A percentile compares a stretch with the other conserved stretches of the same genome.
These are phyloP conservation scores for Xiphias gladius DNA, from an alignment of 2,113 vertebrate species.

Conservation along the genomic window DNA sequence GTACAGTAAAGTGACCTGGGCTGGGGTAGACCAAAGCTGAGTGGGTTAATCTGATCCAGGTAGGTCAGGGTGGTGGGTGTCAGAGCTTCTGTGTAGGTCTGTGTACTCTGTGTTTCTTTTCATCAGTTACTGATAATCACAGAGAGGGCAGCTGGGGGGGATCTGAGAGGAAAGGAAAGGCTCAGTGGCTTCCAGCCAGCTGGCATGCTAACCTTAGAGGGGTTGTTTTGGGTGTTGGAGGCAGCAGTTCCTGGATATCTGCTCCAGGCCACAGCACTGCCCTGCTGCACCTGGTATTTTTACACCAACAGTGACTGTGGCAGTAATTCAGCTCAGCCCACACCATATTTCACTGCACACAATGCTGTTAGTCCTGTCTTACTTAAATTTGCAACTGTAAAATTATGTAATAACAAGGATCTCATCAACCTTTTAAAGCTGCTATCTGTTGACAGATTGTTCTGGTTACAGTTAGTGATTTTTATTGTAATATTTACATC, in stretches of 20 bases:
- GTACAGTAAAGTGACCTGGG: neutral
- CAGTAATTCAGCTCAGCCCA: conserved; percentile 31
- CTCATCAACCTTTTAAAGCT: neutral
- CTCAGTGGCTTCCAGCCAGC: conserved; percentile 60
- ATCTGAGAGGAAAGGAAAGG: conserved; percentile 45
- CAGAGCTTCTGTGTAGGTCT: conserved; percentile 26
- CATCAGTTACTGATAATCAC: conserved; percentile 39
- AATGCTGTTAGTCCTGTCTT: neutral
- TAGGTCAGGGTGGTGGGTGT: conserved; percentile 16
- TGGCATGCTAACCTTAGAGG: conserved; percentile 65
- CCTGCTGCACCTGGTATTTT: conserved; percentile 70
- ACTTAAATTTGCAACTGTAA: neutral
- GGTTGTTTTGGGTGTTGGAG: conserved; percentile 65
- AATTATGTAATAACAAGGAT: conserved; percentile 11
- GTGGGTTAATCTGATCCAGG: conserved; percentile 34
- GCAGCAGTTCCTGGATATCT: conserved; percentile 51
- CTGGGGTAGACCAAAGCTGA: neutral
- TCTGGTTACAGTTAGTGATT: neutral
- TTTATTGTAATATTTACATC: neutral
- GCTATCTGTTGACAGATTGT: neutral
- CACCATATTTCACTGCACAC: conserved; percentile 3
- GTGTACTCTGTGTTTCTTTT: conserved; percentile 36
- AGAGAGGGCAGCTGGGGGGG: conserved; percentile 46
- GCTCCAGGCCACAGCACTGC: conserved; percentile 41
- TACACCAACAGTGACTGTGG: conserved; percentile 52